Conservation (phyloP, 2,113 vertebrate species). For the Tetrao urogallus region DNA sequence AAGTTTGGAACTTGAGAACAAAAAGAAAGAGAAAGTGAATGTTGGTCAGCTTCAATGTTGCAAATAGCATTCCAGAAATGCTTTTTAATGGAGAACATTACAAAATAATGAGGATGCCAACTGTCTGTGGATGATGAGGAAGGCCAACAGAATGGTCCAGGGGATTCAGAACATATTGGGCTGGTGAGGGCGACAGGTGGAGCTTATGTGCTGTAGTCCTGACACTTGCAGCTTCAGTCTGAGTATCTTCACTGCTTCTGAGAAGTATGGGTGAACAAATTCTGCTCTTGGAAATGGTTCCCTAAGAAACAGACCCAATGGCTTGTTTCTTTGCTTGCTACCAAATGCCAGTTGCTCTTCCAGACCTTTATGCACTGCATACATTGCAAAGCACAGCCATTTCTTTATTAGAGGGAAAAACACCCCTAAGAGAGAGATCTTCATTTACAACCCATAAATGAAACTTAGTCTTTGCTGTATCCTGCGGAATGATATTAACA, state of each 20-base stretch:
- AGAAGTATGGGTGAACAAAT: not conserved
- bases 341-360: not conserved
- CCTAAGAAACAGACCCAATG: not conserved
- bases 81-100: not conserved
- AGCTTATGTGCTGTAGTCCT: not conserved
- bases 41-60: not conserved
- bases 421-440: constrained; percentile 8
- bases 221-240: not conserved
- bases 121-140: not conserved
- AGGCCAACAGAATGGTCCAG: accelerated
- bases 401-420: constrained; percentile 12
- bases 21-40: not conserved
- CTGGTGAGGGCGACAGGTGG: not conserved
- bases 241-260: not conserved
- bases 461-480: not conserved
- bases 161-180: not conserved
- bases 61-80: not conserved
- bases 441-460: not conserved
- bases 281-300: not conserved
- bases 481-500: not conserved
- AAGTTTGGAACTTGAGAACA: not conserved
- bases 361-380: not conserved
- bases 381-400: not conserved
- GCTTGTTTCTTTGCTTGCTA: not conserved
- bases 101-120: not conserved